Evolutionary conservation across 2,888 invertebrate species (phyloP), one percentile per base, ranked within the genome.

Genomic region (Agriopis leucophaearia): DNA sequence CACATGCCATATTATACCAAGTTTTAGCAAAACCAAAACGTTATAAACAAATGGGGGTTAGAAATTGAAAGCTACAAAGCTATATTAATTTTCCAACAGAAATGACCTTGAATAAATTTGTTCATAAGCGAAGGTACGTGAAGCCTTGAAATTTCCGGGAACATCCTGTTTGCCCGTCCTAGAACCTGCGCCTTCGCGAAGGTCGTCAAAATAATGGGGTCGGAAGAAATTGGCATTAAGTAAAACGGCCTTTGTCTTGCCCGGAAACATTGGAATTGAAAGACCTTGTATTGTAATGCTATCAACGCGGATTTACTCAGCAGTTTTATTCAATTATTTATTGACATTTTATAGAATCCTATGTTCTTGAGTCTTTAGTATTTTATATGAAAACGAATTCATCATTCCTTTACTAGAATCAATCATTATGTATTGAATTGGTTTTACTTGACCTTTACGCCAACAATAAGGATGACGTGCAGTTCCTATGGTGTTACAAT

Each of bases 161-260:
- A 71, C 66, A 71, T 77, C 73, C 78, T 80, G 78, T 82, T 79
- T 78, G 76, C 71, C 38, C 74, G 69, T 66, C 78, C 75, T 74
- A 71, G 72, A 75, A 72, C 76, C 72, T 79, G 71, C 62, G 55
- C 54, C 54, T 58, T 51, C 45, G 68, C 56, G 62, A 71, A 75
- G 69, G 77, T 75, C 75, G 76, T 73, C 63, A 67, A 66, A 69
- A 62, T 75, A 78, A 79, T 75, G 67, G 75, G 77, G 58, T 65
- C 66, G 66, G 68, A 63, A 64, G 65, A 61, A 64, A 45, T 66
- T 54, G 58, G 40, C 58, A 35, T 73, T 73, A 71, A 75, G 78
- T 74, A 70, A 68, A 78, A 66, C 44, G 40, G 44, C 68, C 58
- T 64, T 62, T 63, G 54, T 67, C 67, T 67, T 62, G 58, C 44